Conservation (phyloP, 2,888 invertebrate species). For the Scaptomyza reducta region DNA sequence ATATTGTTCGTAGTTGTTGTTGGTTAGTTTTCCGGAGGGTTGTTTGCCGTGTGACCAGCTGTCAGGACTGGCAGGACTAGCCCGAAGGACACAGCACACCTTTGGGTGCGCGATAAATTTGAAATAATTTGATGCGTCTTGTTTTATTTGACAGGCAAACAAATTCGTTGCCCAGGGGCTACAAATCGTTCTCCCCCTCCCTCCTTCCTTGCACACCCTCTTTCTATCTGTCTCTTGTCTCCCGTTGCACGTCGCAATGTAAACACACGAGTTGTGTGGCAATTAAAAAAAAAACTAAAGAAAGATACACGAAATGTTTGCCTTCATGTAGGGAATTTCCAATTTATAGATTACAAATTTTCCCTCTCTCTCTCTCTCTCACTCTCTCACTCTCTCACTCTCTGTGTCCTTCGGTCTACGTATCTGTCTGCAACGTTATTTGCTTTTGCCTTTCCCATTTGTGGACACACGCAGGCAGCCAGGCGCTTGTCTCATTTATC, state of each 20-base stretch:
- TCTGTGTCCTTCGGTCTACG: background rate
- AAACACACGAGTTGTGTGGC: conserved; percentile 65
- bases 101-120: conserved; percentile 69
- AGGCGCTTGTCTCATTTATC: conserved; percentile 26
- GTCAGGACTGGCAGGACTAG: conserved; percentile 26
- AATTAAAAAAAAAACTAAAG: conserved; percentile 54
- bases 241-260: conserved; percentile 41
- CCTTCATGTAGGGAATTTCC: conserved; percentile 67
- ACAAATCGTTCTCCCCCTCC: conserved; percentile 32
- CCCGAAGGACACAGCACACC: conserved; percentile 33
- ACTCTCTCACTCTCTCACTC: background rate
- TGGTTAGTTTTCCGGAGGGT: conserved; percentile 40
- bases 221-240: background rate
- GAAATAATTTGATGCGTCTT: conserved; percentile 78
- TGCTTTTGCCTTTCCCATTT: background rate
- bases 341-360: conserved; percentile 73
- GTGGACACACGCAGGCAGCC: conserved; percentile 17
- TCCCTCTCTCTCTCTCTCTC: conserved; percentile 2
- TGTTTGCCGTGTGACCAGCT: conserved; percentile 40
- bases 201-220: background rate
- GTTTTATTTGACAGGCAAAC: conserved; percentile 77
- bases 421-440: background rate
- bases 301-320: conserved; percentile 33
- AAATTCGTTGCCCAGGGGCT: conserved; percentile 68
- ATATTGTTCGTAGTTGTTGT: conserved; percentile 5